These are phyloP conservation scores for Calypte anna DNA, from an alignment of 2,113 vertebrate species.

Conservation along the genomic window DNA sequence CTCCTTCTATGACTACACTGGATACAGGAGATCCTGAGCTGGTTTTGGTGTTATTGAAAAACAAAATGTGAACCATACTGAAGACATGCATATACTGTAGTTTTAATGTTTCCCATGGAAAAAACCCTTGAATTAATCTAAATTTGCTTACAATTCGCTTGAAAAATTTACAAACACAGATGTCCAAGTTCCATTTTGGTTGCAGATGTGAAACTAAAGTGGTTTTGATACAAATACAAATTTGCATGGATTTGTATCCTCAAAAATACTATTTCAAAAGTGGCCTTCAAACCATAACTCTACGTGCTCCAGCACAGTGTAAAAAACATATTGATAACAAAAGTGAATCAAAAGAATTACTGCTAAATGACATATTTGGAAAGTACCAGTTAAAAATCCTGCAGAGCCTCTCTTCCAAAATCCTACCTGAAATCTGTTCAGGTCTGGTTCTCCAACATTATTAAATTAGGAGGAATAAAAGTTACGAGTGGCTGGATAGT, in stretches of 20 bases:
- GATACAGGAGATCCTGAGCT: neutral
- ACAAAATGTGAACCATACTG: neutral
- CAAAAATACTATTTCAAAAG: neutral
- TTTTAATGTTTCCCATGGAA: neutral
- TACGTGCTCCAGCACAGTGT: neutral
- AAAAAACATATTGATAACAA: neutral
- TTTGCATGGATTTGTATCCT: neutral
- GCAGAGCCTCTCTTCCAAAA: neutral
- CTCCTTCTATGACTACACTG: neutral
- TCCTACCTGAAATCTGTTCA: neutral
- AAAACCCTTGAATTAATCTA: neutral
- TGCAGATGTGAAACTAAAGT: neutral
- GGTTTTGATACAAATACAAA: neutral
- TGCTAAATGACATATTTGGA: neutral
- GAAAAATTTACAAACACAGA: neutral
- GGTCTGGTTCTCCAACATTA: neutral
- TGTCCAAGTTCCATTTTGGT: rapidly evolving
- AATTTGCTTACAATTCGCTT: neutral
- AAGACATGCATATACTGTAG: neutral
- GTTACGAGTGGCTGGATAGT: neutral
- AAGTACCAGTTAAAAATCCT: neutral
- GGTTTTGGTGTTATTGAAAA: neutral
- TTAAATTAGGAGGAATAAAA: neutral
- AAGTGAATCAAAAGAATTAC: neutral
- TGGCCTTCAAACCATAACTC: neutral